Evolutionary conservation across 2,888 invertebrate species (phyloP).

Genomic region (Sphecodes monilicornis): DNA sequence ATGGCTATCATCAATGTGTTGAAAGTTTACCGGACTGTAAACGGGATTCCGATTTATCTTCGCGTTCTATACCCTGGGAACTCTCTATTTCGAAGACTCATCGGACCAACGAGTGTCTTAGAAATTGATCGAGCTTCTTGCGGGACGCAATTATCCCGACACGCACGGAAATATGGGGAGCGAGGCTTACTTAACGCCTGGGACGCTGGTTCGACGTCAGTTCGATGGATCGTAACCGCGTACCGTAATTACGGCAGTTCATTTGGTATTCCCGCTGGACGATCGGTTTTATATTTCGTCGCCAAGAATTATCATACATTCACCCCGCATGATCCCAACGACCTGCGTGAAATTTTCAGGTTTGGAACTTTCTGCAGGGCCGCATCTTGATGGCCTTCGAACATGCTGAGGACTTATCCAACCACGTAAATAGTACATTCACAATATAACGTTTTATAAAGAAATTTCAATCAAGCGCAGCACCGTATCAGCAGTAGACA

Average conservation of each 20-base stretch:
- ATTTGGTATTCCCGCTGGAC: slow-evolving; percentile 28
- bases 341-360: slow-evolving; percentile 28
- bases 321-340: background rate
- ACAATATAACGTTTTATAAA: background rate
- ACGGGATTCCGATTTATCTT: background rate
- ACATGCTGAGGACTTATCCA: background rate
- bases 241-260: slow-evolving; percentile 19
- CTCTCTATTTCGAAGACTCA: background rate
- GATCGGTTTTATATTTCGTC: slow-evolving; percentile 39
- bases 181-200: slow-evolving; percentile 21
- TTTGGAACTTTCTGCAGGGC: background rate
- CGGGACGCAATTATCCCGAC: slow-evolving; percentile 6
- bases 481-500: too few relatives aligned
- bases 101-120: background rate
- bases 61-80: background rate
- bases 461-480: background rate
- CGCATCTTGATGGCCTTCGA: background rate
- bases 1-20: background rate
- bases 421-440: background rate
- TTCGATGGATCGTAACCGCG: slow-evolving; percentile 32
- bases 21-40: background rate
- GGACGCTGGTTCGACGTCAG: slow-evolving; percentile 4
- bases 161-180: slow-evolving; percentile 1
- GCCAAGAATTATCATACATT: slow-evolving; percentile 35
- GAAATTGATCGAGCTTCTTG: slow-evolving; percentile 18